A percentile compares a stretch with the other conserved stretches of the same genome.
These are phyloP conservation scores for Ellobius talpinus DNA, from an alignment of 2,113 vertebrate species.

Conservation along the genomic window DNA sequence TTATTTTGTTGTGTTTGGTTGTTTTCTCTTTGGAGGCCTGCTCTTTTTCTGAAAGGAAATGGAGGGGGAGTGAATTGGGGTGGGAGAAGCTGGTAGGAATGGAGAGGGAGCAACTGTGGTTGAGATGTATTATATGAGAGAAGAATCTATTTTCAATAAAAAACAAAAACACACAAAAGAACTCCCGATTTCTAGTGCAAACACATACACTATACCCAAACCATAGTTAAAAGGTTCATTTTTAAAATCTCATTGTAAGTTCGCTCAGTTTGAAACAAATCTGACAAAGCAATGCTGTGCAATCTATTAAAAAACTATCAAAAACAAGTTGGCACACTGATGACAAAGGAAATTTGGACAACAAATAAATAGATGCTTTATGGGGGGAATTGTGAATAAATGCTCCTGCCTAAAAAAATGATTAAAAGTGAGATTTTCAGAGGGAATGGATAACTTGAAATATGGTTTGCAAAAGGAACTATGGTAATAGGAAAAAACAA, in stretches of 20 bases:
- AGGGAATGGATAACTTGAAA: neutral
- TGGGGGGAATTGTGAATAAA: neutral
- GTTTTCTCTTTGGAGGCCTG: neutral
- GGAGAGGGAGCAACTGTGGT: neutral
- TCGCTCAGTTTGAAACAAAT: neutral
- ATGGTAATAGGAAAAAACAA: neutral
- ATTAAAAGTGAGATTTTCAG: neutral
- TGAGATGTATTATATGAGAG: too few species aligned
- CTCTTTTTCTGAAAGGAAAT: neutral
- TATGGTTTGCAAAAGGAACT: neutral
- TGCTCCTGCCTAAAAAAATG: neutral
- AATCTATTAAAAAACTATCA: neutral
- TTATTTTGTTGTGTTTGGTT: neutral
- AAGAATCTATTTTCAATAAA: neutral
- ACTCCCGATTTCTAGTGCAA: neutral
- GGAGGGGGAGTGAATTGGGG: rapidly evolving
- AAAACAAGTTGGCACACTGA: neutral
- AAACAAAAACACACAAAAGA: neutral
- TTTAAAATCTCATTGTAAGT: neutral
- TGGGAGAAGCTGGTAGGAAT: neutral
- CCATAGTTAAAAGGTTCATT: neutral
- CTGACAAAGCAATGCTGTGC: neutral
- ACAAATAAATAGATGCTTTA: neutral
- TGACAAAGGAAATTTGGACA: neutral
- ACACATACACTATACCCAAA: neutral